Evolutionary conservation across 2,113 vertebrate species (phyloP).

Genomic region (Donacobius atricapilla): DNA sequence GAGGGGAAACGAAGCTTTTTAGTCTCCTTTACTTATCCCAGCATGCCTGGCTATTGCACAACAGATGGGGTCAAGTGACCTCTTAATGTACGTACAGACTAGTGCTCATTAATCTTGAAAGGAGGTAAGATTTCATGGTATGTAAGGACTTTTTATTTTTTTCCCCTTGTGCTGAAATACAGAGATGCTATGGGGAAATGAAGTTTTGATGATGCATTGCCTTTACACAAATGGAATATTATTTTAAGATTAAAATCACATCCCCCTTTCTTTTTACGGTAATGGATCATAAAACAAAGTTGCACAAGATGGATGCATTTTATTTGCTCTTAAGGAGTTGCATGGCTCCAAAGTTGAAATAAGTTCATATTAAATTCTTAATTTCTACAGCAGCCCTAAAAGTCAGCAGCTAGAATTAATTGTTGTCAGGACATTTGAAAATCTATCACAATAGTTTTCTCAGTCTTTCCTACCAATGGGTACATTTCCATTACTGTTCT

Average conservation of each 20-base stretch:
- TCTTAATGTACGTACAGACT: not conserved
- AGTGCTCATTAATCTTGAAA: slow-evolving; percentile 2
- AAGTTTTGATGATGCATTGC: not conserved
- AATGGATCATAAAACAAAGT: slow-evolving; percentile 22
- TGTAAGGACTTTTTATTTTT: not conserved
- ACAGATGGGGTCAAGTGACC: not conserved
- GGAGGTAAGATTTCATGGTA: not conserved
- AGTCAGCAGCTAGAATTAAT: not conserved
- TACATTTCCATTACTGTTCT: slow-evolving; percentile 44
- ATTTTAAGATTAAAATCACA: slow-evolving; percentile 49
- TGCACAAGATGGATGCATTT: not conserved
- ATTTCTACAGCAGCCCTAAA: not conserved
- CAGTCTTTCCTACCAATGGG: not conserved
- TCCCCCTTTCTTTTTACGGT: not conserved
- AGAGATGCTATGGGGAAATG: not conserved
- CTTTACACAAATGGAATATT: not conserved
- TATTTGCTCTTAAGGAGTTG: not conserved
- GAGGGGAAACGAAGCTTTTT: not conserved
- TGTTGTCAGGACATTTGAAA: not conserved
- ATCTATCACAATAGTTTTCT: not conserved
- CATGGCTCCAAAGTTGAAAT: not conserved
- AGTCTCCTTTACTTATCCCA: not conserved
- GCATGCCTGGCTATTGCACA: not conserved
- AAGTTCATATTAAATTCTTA: not conserved
- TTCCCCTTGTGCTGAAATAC: not conserved